Percentiles rank a stretch among this genome's conserved stretches.
Conservation (phyloP, 2,113 vertebrate genomes). For the Amazona vittata region DNA sequence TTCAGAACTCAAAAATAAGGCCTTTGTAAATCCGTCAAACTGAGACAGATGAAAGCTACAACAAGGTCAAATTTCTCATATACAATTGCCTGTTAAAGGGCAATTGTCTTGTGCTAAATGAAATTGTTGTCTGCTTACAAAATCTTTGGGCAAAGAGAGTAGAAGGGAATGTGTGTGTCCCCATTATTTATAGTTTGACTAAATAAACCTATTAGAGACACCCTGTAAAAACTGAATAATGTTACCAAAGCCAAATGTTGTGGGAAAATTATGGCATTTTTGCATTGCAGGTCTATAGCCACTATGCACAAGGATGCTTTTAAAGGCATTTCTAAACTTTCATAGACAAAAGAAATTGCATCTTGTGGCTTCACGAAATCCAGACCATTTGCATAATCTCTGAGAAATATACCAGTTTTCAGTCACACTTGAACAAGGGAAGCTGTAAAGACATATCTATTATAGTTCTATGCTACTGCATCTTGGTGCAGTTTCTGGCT, state of each 20-base stretch:
- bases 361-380: not conserved
- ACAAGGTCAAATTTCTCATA: not conserved
- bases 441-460: not conserved
- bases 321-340: not conserved
- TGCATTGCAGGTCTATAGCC: not conserved
- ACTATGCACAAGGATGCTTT: not conserved
- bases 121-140: slow-evolving; percentile 4
- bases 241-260: not conserved
- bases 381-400: not conserved
- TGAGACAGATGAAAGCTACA: slow-evolving; percentile 24
- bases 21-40: not conserved
- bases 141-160: slow-evolving; percentile 1
- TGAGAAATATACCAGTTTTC: not conserved
- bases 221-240: not conserved
- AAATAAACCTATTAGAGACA: not conserved
- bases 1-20: not conserved
- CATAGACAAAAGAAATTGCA: not conserved
- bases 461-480: not conserved
- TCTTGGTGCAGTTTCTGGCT: not conserved
- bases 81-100: not conserved
- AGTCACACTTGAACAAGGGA: fast-evolving
- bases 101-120: not conserved
- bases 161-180: not conserved
- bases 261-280: not conserved
- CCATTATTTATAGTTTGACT: not conserved